Evolutionary conservation across 2,113 vertebrate species (phyloP), one percentile per base, ranked within the genome.

Genomic region (Carettochelys insculpta): DNA sequence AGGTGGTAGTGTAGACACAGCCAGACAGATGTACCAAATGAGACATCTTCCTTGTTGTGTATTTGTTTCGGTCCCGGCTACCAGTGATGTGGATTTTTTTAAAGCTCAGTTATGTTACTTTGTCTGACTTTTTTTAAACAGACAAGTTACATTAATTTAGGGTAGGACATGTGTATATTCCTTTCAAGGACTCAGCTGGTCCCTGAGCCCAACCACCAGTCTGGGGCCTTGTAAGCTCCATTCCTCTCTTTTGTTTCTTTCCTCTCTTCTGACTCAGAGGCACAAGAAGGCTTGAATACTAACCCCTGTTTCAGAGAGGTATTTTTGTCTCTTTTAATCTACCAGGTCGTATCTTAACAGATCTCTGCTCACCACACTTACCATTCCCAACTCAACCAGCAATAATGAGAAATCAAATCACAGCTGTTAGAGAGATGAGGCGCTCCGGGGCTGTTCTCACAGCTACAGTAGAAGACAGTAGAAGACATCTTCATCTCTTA

Each of bases 361-460:
- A 83, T 94, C 90, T 85, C 56, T 13, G 5, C 82, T 75, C 79
- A 34, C 85, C 73, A 47, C 84, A 48, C 10, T 90, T 82, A 89
- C 86, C 53, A 53, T 81, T 90, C 88, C 77, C 87, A 91, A 83
- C 65, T 80, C 3, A 29, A 86, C 92, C 93, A 80, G 93, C 6
- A 2, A 77, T 87, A 80, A 90, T 45, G 77, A 92, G 81, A 82
- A 75, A 80, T 77, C 90, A 82, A 83, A 89, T 65, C 95, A 90
- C 95, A 95, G 91, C 94, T 97, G 97, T 82, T n/a, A 47, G 90
- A 80, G 54, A 65, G 56, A 54, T 20, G 14, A 43, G 20, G 52
- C 75, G 77, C 78, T 93, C 84, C 71, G 82, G 80, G 86, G 80
- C 82, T 85, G 53, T 92, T 93, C 80, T 83, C 68, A 16, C 53